A percentile compares a stretch with the other conserved stretches of the same genome.
Conservation (phyloP, 2,888 invertebrate species). For the Cataglyphis livida region DNA sequence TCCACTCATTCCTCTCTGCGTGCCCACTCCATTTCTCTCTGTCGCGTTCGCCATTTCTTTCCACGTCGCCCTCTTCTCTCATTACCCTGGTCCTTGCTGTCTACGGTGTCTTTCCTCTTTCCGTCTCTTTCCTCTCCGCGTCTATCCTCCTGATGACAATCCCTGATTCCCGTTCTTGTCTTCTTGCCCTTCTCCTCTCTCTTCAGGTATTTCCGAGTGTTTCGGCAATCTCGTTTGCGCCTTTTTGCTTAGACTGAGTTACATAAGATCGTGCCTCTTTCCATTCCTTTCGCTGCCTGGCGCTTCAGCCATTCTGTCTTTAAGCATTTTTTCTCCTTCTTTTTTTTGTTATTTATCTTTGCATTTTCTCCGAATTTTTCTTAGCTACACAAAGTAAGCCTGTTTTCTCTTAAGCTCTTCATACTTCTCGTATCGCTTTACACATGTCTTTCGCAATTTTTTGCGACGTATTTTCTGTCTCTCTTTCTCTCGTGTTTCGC, state of each 20-base stretch:
- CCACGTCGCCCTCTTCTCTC: conserved; percentile 21
- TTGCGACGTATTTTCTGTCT: not conserved
- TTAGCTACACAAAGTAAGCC: not conserved
- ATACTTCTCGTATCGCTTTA: not conserved
- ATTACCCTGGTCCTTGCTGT: conserved; percentile 9
- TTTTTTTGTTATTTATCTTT: conserved; percentile 23
- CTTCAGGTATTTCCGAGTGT: conserved; percentile 25
- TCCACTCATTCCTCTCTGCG: not conserved
- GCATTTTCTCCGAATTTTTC: not conserved
- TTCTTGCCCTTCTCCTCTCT: not conserved
- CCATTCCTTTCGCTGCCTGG: not conserved
- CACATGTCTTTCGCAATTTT: conserved; percentile 21
- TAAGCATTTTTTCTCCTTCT: conserved; percentile 13
- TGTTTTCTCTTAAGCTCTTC: conserved; percentile 18
- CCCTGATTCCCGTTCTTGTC: conserved; percentile 1
- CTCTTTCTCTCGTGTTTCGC: conserved; percentile 18
- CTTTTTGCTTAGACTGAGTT: conserved; percentile 15
- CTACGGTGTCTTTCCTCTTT: conserved; percentile 42
- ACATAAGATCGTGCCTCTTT: not conserved
- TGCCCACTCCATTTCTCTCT: conserved; percentile 35
- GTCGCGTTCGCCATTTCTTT: conserved; percentile 31
- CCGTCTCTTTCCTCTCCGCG: conserved; percentile 29
- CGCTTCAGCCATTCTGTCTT: conserved; percentile 39
- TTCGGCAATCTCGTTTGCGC: conserved; percentile 28
- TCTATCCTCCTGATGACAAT: not conserved